Base-by-base conservation (phyloP, 2,113 vertebrate species). In the Platycercus adscitus region DNA sequence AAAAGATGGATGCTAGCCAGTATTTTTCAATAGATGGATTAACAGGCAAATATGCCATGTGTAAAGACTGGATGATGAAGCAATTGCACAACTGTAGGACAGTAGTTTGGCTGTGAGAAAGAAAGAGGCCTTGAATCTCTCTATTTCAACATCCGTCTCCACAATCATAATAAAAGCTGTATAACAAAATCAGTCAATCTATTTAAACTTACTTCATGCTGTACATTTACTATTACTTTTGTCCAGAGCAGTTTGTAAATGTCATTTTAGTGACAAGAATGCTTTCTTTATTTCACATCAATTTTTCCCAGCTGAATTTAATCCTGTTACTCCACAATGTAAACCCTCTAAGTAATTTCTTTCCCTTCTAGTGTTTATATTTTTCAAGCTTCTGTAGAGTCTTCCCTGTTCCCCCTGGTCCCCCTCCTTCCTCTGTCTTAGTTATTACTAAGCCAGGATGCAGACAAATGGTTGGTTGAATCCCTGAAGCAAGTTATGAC, bases 401-500 rank as follows among this genome's bases (percentile, higher is more conserved):
- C 50, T 86, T 90, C 84, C 39, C 23, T 86, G 71, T 41, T 5
- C 21, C 19, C 16, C 4, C 18, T 2, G 0, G 44, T 5, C 8
- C 33, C 60, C 33, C 80, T 93, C 47, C 61, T 86, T 94, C 52
- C 25, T 88, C 49, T 81, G 15, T 58, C 60, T 94, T 77, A 64
- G 33, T 73, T 66, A 52, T 90, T 94, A 70, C 86, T 81, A 71
- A 95, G 46, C 43, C 73, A 92, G 49, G 39, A 56, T 95, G 47
- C 41, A 93, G 69, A 86, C 52, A 92, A 95, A 60, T 61, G 69
- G 47, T 88, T 95, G 91, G 88, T 84, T 94, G 92, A 94, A 91
- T 92, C 95, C 56, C 77, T 72, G 66, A 76, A 93, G 88, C 92
- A 97, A 96, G 93, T 96, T 95, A 65, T 79, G 77, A 93, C 92